These are phyloP conservation scores for Agrypnia vestita DNA, from an alignment of 1,140 invertebrate species.

Conservation along the genomic window DNA sequence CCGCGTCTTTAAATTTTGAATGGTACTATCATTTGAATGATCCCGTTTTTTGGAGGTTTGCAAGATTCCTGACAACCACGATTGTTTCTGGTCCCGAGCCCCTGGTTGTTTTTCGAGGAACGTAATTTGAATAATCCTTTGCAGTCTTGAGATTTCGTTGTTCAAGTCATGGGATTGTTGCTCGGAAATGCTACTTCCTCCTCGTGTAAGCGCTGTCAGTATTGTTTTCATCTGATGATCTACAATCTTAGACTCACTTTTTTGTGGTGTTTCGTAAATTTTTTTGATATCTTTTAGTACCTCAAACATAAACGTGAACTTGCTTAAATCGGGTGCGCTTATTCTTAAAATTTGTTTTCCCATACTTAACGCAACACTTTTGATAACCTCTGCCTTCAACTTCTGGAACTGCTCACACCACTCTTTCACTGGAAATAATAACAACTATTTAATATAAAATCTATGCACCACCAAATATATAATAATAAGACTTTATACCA, in stretches of 20 bases:
- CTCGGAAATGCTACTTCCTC: conserved; percentile 64
- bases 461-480: too few species aligned
- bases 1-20: background rate
- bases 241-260: conserved; percentile 39
- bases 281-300: conserved; percentile 63
- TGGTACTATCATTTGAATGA: background rate
- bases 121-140: conserved; percentile 48
- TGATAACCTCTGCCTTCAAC: background rate
- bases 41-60: background rate
- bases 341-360: conserved; percentile 11
- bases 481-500: too few species aligned
- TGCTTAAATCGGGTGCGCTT: conserved; percentile 55
- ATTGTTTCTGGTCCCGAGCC: too few species aligned
- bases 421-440: background rate
- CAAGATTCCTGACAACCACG: too few species aligned
- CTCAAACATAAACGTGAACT: conserved; percentile 63
- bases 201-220: conserved; percentile 60
- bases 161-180: conserved; percentile 65
- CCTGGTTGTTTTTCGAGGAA: background rate
- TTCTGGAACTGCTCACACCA: background rate
- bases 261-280: conserved; percentile 60
- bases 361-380: background rate
- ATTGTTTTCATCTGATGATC: conserved; percentile 60
- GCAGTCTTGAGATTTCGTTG: conserved; percentile 65
- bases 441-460: too few species aligned